Conservation (phyloP, 2,797 vertebrate genomes). For the Octomys mimax region DNA sequence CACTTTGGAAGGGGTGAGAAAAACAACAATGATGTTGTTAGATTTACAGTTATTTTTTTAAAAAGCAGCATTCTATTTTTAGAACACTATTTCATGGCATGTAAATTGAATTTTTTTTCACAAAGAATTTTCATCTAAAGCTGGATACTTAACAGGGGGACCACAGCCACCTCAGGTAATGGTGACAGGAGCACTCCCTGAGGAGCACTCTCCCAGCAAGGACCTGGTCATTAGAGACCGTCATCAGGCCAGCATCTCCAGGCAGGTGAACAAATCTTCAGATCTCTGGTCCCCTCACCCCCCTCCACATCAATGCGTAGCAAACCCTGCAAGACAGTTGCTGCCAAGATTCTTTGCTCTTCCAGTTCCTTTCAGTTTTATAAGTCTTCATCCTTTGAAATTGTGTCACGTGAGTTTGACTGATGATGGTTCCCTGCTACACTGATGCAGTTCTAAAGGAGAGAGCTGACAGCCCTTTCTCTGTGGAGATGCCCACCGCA, state of each 20-base stretch:
- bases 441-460: not conserved
- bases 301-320: not conserved
- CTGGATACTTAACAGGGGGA: not conserved
- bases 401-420: conserved; percentile 60
- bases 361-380: conserved; percentile 69
- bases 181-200: not conserved
- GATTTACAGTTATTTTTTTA: not conserved
- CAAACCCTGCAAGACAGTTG: conserved; percentile 19
- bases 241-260: not conserved
- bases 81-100: not conserved
- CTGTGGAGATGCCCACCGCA: conserved; percentile 62
- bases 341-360: conserved; percentile 71
- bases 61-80: not conserved
- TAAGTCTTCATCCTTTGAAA: conserved; percentile 72
- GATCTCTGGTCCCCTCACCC: not conserved
- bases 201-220: not conserved
- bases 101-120: conserved; percentile 8
- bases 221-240: not conserved
- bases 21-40: not conserved
- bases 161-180: not conserved
- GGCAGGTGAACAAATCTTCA: not conserved
- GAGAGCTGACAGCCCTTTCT: conserved; percentile 63
- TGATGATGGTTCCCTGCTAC: conserved; percentile 79
- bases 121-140: not conserved
- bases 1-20: not conserved